These are phyloP conservation scores for Mnemiopsis leidyi DNA, from an alignment of 37 sponge, comb jelly and placozoan species.

Conservation along the genomic window DNA sequence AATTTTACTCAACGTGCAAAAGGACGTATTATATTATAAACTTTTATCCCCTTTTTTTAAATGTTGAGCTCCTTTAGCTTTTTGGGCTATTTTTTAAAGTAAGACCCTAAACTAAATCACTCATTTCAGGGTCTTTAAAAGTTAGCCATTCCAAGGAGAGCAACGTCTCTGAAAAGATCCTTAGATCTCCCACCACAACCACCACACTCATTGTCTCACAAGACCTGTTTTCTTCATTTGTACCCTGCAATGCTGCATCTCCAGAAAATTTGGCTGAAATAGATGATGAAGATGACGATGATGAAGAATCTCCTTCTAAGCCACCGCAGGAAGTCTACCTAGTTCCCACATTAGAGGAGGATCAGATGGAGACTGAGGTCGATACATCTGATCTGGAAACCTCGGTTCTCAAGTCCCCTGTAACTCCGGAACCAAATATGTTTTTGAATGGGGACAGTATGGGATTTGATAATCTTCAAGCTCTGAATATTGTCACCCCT, in stretches of 20 bases:
- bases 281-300: background rate
- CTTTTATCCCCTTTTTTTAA: too few species aligned
- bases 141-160: too few species aligned
- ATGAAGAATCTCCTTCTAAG: background rate
- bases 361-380: background rate
- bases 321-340: background rate
- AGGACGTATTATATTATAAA: too few species aligned
- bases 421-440: conserved; percentile 8
- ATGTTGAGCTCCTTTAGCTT: too few species aligned
- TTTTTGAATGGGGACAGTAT: conserved; percentile 39
- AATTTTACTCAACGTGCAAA: too few species aligned
- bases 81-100: too few species aligned
- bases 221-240: background rate
- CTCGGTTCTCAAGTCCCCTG: conserved; percentile 14
- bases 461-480: conserved; percentile 15
- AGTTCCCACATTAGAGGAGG: background rate
- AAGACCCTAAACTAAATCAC: too few species aligned
- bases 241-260: background rate
- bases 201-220: background rate
- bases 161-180: background rate
- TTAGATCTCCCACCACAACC: too few species aligned
- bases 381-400: conserved; percentile 4
- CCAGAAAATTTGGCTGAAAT: background rate
- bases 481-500: conserved; percentile 45
- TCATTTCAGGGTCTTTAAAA: too few species aligned